Base-by-base conservation (phyloP, 2,113 vertebrate species). In the Tyto alba region DNA sequence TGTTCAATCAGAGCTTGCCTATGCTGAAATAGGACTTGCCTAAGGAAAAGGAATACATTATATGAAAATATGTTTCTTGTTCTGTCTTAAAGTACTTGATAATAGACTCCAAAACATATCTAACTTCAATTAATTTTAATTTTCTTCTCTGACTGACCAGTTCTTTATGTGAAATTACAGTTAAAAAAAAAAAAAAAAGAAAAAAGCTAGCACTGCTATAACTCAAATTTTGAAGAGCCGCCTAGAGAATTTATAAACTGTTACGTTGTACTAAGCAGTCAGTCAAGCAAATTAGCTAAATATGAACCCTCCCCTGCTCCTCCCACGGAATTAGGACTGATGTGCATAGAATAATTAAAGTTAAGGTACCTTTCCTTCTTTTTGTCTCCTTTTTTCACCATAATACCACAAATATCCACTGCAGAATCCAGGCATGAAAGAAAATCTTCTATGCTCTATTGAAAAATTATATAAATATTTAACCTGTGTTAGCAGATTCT, bases 351-450 rank as follows among this genome's bases (percentile, higher is more conserved):
- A 71, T 53, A 85, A 77, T 86, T 20, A 66, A 79, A 80, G 66
- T 62, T 38, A 93, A 75, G 14, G 72, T 98, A 99, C 99, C 99
- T 99, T 95, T 99, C 99, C 88, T 98, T 99, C 96, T 99, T 99
- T 96, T 99, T 99, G 97, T 99, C 99, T 85, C 98, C 99, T 84
- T 97, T 99, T 98, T 99, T 99, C 82, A 99, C 95, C 98, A 99
- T 98, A 94, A 99, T 98, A 89, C 99, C 99, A 93, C 99, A 99
- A 60, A 98, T 98, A 94, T 99, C 99, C 89, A 98, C 98, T 75
- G 98, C 98, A 38, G 94, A 96, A 97, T 99, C 99, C 79, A 99
- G 96, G 96, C 94, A 98, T 7, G 97, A 98, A 88, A 99, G 95
- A 95, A 99, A 99, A 62, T 99, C 99, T 97, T 99, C 99, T 67